Conservation (phyloP, 2,113 vertebrate genomes). For the Nyctibius bracteatus region DNA sequence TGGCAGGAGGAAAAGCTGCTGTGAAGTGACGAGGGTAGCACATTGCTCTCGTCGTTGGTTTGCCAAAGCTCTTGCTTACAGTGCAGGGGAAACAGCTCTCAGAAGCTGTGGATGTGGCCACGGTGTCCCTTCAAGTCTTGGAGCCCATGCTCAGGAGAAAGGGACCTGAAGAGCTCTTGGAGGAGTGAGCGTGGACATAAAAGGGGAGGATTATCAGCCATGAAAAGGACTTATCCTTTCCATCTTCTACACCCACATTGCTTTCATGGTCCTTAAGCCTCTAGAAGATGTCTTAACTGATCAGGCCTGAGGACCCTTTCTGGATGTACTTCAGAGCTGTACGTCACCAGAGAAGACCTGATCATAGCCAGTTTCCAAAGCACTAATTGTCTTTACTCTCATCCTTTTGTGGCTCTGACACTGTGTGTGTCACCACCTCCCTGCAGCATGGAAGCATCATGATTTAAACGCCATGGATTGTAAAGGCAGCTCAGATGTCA, state of each 20-base stretch:
- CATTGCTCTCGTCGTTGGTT: fast-evolving
- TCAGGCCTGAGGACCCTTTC: background rate
- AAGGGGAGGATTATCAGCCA: background rate
- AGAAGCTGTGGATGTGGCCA: background rate
- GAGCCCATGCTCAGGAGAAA: background rate
- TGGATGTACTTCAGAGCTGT: background rate
- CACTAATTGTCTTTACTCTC: background rate
- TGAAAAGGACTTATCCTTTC: background rate
- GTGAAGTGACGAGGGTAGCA: background rate
- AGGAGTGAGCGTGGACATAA: background rate
- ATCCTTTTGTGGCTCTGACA: too few species aligned
- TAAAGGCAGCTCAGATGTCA: background rate
- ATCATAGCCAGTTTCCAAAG: background rate
- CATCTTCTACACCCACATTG: background rate
- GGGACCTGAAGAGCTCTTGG: background rate
- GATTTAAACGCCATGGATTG: background rate
- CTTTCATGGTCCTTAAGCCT: background rate
- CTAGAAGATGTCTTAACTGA: background rate
- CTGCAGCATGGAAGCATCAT: fast-evolving
- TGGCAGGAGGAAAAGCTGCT: background rate
- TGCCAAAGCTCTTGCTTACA: background rate
- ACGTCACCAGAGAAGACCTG: background rate
- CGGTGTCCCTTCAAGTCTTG: background rate
- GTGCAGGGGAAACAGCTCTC: background rate
- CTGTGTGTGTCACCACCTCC: too few species aligned